Evolutionary conservation across 2,113 vertebrate species (phyloP).

Genomic region (Ornithorhynchus anatinus): DNA sequence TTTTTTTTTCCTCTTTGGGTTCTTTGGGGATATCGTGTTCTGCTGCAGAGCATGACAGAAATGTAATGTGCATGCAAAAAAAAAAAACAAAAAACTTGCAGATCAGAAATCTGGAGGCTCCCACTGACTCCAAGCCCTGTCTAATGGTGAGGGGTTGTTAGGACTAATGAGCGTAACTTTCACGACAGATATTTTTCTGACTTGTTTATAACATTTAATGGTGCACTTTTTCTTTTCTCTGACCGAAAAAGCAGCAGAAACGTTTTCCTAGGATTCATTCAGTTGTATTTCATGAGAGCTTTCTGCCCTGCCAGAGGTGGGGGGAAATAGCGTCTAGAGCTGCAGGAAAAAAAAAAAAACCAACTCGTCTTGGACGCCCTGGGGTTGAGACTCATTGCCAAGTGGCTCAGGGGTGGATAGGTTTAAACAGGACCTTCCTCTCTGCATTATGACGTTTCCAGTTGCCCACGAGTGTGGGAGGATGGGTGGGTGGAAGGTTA

Average conservation of each 20-base stretch:
- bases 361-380: background rate
- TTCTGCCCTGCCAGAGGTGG: too few relatives aligned
- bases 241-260: slow-evolving; percentile 27
- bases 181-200: slow-evolving; percentile 18
- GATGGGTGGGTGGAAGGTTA: background rate
- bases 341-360: too few relatives aligned
- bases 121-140: slow-evolving; percentile 66
- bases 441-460: fast-evolving
- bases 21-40: slow-evolving; percentile 73
- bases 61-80: slow-evolving; percentile 60
- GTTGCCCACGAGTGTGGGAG: background rate
- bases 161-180: slow-evolving; percentile 55
- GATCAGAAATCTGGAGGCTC: slow-evolving; percentile 54
- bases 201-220: slow-evolving; percentile 36
- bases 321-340: too few relatives aligned
- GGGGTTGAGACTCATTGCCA: background rate
- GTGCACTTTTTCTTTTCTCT: fast-evolving
- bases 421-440: background rate
- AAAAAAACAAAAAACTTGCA: background rate
- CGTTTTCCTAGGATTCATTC: background rate
- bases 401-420: background rate
- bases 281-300: too few relatives aligned
- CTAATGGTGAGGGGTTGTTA: slow-evolving; percentile 70
- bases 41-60: slow-evolving; percentile 71
- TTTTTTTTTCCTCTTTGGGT: slow-evolving; percentile 54